Conservation (phyloP, 2,113 vertebrate genomes). For the Megaceryle maxima region DNA sequence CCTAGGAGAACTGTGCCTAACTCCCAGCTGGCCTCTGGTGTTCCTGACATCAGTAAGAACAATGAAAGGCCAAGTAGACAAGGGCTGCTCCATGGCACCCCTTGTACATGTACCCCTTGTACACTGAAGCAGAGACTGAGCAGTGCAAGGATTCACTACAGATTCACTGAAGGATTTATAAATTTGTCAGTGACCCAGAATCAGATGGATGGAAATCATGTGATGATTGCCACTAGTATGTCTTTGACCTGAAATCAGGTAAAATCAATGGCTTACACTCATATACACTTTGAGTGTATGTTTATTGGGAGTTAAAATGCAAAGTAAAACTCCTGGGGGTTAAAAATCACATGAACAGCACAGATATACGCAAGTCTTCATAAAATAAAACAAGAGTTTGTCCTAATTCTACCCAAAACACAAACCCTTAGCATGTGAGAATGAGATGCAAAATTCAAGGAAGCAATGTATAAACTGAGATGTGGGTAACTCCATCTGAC, state of each 20-base stretch:
- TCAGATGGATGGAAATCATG: neutral
- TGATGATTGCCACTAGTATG: neutral
- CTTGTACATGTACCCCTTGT: rapidly evolving
- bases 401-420: neutral
- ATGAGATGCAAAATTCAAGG: neutral
- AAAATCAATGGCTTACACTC: constrained; percentile 1
- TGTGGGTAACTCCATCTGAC: neutral
- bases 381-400: neutral
- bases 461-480: neutral
- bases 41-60: neutral
- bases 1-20: neutral
- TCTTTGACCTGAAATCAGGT: neutral
- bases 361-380: neutral
- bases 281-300: neutral
- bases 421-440: neutral
- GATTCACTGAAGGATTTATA: neutral
- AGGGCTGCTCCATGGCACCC: neutral
- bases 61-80: rapidly evolving
- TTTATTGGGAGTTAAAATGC: neutral
- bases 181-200: constrained; percentile 7
- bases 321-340: neutral
- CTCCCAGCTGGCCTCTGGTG: neutral
- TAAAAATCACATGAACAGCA: neutral
- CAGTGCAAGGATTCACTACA: neutral
- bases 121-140: neutral